Conservation (phyloP, 2,888 invertebrate species). For the Dyspetes luteomarginatus region DNA sequence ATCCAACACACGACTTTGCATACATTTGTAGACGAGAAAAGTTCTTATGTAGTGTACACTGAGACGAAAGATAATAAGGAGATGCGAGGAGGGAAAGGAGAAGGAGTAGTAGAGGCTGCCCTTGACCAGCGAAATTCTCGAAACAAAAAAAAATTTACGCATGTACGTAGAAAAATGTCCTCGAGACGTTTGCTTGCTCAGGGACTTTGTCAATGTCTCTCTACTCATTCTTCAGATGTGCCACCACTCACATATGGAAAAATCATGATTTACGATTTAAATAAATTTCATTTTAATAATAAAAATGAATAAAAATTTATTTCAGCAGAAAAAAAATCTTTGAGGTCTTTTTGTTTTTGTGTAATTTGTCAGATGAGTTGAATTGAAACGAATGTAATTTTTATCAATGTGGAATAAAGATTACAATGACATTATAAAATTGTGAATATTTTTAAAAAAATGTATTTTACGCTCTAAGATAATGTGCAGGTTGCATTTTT, state of each 20-base stretch:
- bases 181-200: slow-evolving; percentile 50
- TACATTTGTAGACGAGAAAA: neutral
- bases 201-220: slow-evolving; percentile 49
- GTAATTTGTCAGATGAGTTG: too few species aligned
- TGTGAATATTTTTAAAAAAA: slow-evolving; percentile 3
- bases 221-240: slow-evolving; percentile 2
- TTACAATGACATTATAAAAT: neutral
- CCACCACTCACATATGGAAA: neutral
- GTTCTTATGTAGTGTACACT: neutral
- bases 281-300: neutral
- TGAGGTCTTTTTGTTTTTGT: too few species aligned
- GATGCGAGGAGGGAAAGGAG: neutral
- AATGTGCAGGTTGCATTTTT: slow-evolving; percentile 4
- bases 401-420: neutral
- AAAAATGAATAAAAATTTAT: neutral
- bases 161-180: slow-evolving; percentile 45
- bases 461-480: slow-evolving; percentile 5
- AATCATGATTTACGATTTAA: neutral
- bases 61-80: neutral
- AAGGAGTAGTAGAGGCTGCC: slow-evolving; percentile 20
- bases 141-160: neutral
- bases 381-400: too few species aligned
- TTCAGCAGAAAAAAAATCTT: neutral
- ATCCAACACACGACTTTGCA: neutral
- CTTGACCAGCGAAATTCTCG: slow-evolving; percentile 49